phyloP scores from a whole-genome alignment of 2,888 invertebrate genomes.

The Nomada hirtipes region DNA sequence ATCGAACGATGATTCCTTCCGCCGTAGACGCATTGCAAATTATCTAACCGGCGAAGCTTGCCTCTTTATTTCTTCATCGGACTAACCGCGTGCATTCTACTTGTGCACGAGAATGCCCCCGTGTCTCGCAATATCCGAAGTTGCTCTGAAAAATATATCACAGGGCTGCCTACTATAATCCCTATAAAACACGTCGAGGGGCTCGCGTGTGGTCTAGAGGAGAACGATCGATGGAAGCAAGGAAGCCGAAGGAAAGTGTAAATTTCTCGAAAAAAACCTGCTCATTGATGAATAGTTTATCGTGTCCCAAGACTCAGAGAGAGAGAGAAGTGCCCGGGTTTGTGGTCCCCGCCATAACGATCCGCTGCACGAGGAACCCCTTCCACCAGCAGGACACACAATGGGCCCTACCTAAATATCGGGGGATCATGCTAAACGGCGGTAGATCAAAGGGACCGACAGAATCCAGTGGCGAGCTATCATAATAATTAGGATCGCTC shows the following conservation, averaged over 20 bases:
- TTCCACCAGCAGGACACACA: constrained; percentile 68
- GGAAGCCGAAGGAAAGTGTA: constrained; percentile 49
- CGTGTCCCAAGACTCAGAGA: constrained; percentile 55
- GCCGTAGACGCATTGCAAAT: constrained; percentile 18
- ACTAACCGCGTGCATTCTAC: not conserved
- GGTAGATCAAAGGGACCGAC: constrained; percentile 83
- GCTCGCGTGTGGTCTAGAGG: constrained; percentile 65
- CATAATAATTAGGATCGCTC: constrained; percentile 84
- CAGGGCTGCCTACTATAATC: not conserved
- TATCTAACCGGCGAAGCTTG: not conserved
- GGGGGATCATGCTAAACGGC: constrained; percentile 83
- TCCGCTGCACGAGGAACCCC: constrained; percentile 55
- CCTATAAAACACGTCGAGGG: not conserved
- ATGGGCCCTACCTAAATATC: constrained; percentile 80
- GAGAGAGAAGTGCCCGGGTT: constrained; percentile 1
- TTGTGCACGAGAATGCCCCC: too few relatives aligned
- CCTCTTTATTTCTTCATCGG: constrained; percentile 3
- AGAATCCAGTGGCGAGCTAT: constrained; percentile 84
- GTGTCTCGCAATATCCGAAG: not conserved
- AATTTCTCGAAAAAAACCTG: constrained; percentile 62
- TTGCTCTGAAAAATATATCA: too few relatives aligned
- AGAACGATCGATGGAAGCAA: not conserved
- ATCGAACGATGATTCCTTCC: constrained; percentile 14
- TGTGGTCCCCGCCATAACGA: constrained; percentile 40
- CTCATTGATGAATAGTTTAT: constrained; percentile 77